Evolutionary conservation across 2,888 invertebrate species (phyloP), one percentile per base, ranked within the genome.

Genomic region (Andrena camellia): DNA sequence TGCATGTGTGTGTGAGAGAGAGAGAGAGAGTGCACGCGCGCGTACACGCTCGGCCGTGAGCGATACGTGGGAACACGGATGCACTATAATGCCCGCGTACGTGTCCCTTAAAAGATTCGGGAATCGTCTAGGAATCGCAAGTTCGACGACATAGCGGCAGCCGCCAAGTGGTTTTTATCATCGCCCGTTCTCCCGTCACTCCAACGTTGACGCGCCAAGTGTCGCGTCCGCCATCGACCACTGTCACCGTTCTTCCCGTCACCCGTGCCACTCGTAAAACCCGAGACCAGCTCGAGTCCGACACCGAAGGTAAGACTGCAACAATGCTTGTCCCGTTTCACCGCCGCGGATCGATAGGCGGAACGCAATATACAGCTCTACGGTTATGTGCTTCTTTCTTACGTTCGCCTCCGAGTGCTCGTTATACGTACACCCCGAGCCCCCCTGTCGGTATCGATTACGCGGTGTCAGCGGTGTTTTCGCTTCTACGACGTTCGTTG

Each of bases 21-120:
- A 59, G 67, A 62, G 67, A 67, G 52, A 54, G 71, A 50, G 29
- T n/a, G 79, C 57, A 80, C 60, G 68, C 77, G 76, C 50, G 63
- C 69, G 78, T 77, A 48, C 71, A 78, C 72, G 80, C 77, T 72
- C 82, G 57, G 31, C 42, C 81, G 84, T 68, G 80, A 77, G 75
- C 69, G 74, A 79, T 79, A 83, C 79, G 83, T 79, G 86, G 85
- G 52, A 52, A 52, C 23, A 86, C 84, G 86, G 89, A 89, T 87
- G 86, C 90, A 86, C 84, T 89, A 92, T 90, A 91, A 92, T 92
- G 92, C 89, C 84, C 86, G 83, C 84, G 88, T 86, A 88, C 86
- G 86, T 81, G 89, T 81, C 78, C 77, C 57, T 73, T 86, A 72
- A 85, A 66, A 77, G 70, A 86, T 72, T 76, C 82, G 86, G 75